phyloP scores from a whole-genome alignment of 2,888 invertebrate species.

The Neoitamus cyanurus region DNA sequence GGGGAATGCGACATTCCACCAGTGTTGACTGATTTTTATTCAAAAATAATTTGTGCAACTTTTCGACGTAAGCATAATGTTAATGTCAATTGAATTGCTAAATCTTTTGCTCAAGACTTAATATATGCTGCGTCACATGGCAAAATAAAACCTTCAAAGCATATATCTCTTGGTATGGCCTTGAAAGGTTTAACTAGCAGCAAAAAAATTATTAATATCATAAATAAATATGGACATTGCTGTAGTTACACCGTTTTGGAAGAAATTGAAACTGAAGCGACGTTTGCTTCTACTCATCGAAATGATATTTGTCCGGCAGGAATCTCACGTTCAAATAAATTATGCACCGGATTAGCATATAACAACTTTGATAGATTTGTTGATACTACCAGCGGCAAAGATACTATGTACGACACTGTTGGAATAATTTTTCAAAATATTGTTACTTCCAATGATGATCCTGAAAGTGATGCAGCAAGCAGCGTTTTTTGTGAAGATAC shows the following conservation, averaged over 20 bases:
- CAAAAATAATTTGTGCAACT: neutral
- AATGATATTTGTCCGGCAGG: constrained; percentile 55
- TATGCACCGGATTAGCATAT: constrained; percentile 57
- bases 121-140: constrained; percentile 4
- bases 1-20: constrained; percentile 11
- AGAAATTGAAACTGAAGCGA: constrained; percentile 60
- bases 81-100: neutral
- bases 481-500: neutral
- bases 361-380: constrained; percentile 59
- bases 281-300: constrained; percentile 53
- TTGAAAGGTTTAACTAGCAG: constrained; percentile 58
- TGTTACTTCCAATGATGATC: neutral
- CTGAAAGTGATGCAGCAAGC: neutral
- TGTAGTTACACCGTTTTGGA: constrained; percentile 57
- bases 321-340: constrained; percentile 50
- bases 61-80: neutral
- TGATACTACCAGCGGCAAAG: constrained; percentile 59
- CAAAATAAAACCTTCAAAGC: constrained; percentile 53
- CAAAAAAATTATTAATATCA: constrained; percentile 56
- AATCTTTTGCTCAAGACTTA: constrained; percentile 28
- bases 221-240: constrained; percentile 59
- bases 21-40: neutral
- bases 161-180: constrained; percentile 57
- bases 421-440: constrained; percentile 56
- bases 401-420: constrained; percentile 60